Evolutionary conservation across 2,888 invertebrate genomes (phyloP).

Genomic region (Drosophila lutescens): DNA sequence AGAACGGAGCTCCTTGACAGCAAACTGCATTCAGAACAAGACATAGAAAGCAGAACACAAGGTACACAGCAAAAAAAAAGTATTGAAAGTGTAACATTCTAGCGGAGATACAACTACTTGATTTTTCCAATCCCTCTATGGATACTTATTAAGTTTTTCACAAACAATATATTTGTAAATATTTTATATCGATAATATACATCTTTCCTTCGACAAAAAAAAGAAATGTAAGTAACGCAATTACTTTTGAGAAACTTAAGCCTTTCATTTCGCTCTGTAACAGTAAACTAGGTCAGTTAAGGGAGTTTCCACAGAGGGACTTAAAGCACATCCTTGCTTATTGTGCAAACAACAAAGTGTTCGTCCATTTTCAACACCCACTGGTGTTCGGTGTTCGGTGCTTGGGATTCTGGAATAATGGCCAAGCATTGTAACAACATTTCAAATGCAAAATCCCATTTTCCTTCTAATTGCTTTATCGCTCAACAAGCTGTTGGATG

Average conservation of each 20-base stretch:
- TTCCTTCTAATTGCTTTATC: conserved; percentile 80
- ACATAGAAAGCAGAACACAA: conserved; percentile 40
- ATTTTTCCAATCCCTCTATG: no score
- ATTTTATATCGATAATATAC: no score
- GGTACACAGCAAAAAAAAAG: conserved; percentile 32
- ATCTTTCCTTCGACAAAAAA: no score
- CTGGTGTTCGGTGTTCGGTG: conserved; percentile 20
- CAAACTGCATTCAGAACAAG: conserved; percentile 40
- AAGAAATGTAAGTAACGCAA: no score
- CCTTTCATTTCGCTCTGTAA: conserved; percentile 5
- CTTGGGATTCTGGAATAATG: conserved; percentile 35
- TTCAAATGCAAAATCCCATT: conserved; percentile 80
- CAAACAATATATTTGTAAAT: no score
- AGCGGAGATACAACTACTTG: no score
- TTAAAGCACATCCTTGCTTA: conserved; percentile 76
- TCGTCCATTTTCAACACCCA: conserved; percentile 25
- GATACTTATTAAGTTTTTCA: no score
- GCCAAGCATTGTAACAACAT: conserved; percentile 66
- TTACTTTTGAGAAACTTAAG: background rate
- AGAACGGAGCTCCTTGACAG: conserved; percentile 62
- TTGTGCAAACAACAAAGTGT: conserved; percentile 73
- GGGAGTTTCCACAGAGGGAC: conserved; percentile 46
- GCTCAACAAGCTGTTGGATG: conserved; percentile 80
- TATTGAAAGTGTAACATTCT: no score
- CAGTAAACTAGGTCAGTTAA: conserved; percentile 74